These are phyloP conservation scores for Leptestheria dahalacensis DNA, from an alignment of 1,140 invertebrate genomes.

Conservation along the genomic window DNA sequence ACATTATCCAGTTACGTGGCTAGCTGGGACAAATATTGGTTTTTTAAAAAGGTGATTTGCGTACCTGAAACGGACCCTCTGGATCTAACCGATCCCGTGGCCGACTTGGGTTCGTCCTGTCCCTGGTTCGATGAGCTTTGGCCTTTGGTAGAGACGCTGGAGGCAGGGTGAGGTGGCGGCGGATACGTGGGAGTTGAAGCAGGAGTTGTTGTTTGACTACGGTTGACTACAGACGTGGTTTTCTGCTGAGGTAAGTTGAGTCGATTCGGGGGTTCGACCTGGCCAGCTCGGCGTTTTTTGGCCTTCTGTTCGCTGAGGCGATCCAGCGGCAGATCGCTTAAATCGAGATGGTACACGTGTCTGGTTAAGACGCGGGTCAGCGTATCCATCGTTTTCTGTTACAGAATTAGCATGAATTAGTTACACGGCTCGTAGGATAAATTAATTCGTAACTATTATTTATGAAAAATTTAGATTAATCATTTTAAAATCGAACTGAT, in stretches of 20 bases:
- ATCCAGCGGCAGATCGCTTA: constrained; percentile 75
- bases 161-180: not conserved
- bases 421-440: too few species aligned
- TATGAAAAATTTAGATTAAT: constrained; percentile 10
- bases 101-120: not conserved
- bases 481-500: not conserved
- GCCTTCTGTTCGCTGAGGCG: constrained; percentile 66
- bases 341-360: constrained; percentile 82
- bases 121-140: not conserved
- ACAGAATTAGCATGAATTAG: too few species aligned
- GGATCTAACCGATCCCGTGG: constrained; percentile 1
- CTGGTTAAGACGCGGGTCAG: constrained; percentile 78
- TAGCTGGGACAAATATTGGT: too few species aligned
- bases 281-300: constrained; percentile 40
- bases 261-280: not conserved
- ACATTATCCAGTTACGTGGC: too few species aligned
- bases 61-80: not conserved
- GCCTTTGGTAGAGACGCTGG: too few species aligned
- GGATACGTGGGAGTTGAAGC: constrained; percentile 1
- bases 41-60: not conserved
- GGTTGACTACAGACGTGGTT: constrained; percentile 14
- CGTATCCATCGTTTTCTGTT: constrained; percentile 89
- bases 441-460: too few species aligned
- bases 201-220: constrained; percentile 9
- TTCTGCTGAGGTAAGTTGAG: not conserved